phyloP scores from a whole-genome alignment of 2,888 invertebrate species.

The Sipunculus nudus region DNA sequence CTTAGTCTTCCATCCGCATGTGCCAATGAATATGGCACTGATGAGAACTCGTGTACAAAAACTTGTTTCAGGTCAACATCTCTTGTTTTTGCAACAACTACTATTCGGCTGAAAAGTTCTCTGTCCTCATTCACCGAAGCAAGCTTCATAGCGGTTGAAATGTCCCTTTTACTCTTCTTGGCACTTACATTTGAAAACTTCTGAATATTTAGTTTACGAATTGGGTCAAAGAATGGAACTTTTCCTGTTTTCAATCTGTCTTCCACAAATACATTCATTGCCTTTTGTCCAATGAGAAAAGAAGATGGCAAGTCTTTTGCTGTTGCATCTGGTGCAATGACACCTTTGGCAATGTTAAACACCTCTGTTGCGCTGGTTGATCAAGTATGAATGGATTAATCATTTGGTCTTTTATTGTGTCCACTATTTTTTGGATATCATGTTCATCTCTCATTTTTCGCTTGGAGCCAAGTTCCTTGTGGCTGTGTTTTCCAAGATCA shows the following conservation, averaged over 20 bases:
- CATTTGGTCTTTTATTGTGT: too few relatives aligned
- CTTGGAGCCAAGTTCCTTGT: not conserved
- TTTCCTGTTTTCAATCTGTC: slow-evolving; percentile 4
- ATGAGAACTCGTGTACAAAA: not conserved
- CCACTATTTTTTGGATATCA: too few relatives aligned
- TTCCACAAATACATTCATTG: not conserved
- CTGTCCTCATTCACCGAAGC: not conserved
- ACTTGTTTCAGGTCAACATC: slow-evolving; percentile 15
- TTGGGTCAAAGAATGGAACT: not conserved
- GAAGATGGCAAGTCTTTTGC: too few relatives aligned
- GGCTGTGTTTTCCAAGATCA: not conserved
- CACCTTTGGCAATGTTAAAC: too few relatives aligned
- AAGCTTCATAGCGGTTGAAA: not conserved
- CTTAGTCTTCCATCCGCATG: not conserved
- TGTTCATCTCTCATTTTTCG: not conserved
- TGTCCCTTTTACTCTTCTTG: slow-evolving; percentile 5
- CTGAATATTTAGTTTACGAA: slow-evolving; percentile 7
- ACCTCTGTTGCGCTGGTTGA: too few relatives aligned
- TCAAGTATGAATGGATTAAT: too few relatives aligned
- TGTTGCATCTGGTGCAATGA: too few relatives aligned
- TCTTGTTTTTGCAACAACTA: slow-evolving; percentile 8
- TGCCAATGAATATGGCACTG: slow-evolving; percentile 1
- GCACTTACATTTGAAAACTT: slow-evolving; percentile 1
- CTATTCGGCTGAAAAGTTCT: slow-evolving; percentile 12
- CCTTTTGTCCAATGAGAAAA: too few relatives aligned